Conservation (phyloP, 2,113 vertebrate genomes). For the Hippocampus mohnikei region DNA sequence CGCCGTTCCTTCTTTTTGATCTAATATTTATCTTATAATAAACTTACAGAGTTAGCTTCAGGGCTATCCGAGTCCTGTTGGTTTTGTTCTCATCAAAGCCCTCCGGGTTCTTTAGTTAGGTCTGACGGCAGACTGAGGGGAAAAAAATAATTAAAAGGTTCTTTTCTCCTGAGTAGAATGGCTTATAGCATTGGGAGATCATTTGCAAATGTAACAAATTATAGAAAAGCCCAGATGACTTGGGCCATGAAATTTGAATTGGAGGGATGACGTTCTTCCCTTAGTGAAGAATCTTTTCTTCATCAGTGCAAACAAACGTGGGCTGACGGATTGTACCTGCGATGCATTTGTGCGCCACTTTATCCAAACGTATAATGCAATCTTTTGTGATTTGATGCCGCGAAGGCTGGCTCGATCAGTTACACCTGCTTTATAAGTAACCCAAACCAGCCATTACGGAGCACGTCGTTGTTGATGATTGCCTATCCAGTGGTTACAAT, state of each 20-base stretch:
- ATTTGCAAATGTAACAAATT: conserved; percentile 13
- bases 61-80: conserved; percentile 48
- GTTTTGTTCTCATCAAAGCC: conserved; percentile 49
- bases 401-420: not conserved
- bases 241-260: conserved; percentile 1
- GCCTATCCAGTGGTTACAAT: conserved; percentile 12
- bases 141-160: conserved; percentile 1
- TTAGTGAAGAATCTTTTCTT: not conserved
- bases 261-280: not conserved
- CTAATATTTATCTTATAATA: conserved; percentile 62
- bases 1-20: conserved; percentile 54
- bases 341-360: not conserved
- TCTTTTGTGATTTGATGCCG: not conserved
- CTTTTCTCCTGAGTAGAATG: conserved; percentile 33
- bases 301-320: not conserved
- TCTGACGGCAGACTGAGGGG: conserved; percentile 41
- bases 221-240: not conserved
- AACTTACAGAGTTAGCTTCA: conserved; percentile 50
- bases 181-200: conserved; percentile 20
- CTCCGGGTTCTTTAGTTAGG: conserved; percentile 55
- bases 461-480: not conserved
- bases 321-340: not conserved
- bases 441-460: not conserved
- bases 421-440: not conserved
- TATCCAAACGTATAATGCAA: too few species aligned